phyloP scores from a whole-genome alignment of 2,888 invertebrate genomes.

The Pocota personata region DNA sequence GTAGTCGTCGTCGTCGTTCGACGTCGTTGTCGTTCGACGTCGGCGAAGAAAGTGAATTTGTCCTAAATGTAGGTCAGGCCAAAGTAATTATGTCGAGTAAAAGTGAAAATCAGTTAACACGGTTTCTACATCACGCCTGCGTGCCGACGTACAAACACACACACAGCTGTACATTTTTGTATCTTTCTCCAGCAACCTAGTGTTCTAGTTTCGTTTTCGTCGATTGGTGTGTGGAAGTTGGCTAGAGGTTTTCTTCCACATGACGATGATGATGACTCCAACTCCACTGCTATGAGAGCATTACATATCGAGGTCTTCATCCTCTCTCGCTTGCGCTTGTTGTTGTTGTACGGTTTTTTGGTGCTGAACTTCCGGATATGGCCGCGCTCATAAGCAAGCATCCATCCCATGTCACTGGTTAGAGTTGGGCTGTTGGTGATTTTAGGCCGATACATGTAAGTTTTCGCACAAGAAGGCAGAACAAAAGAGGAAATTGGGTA shows the following conservation, averaged over 20 bases:
- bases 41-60: constrained; percentile 73
- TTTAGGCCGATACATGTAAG: constrained; percentile 43
- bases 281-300: neutral
- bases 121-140: constrained; percentile 73
- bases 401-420: constrained; percentile 57
- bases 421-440: constrained; percentile 31
- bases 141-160: constrained; percentile 25
- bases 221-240: constrained; percentile 29
- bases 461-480: constrained; percentile 36
- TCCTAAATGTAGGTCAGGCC: constrained; percentile 72
- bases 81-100: constrained; percentile 74
- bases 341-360: constrained; percentile 39
- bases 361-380: constrained; percentile 66
- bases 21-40: constrained; percentile 19
- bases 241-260: constrained; percentile 14
- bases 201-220: constrained; percentile 72
- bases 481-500: constrained; percentile 35
- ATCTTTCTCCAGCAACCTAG: constrained; percentile 71
- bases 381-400: constrained; percentile 49
- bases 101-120: constrained; percentile 74
- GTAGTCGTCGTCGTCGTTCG: neutral
- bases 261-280: constrained; percentile 6
- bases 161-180: constrained; percentile 46
- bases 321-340: constrained; percentile 15
- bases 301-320: constrained; percentile 64